phyloP scores from a whole-genome alignment of 2,797 vertebrate species.

The Chiloscyllium punctatum region DNA sequence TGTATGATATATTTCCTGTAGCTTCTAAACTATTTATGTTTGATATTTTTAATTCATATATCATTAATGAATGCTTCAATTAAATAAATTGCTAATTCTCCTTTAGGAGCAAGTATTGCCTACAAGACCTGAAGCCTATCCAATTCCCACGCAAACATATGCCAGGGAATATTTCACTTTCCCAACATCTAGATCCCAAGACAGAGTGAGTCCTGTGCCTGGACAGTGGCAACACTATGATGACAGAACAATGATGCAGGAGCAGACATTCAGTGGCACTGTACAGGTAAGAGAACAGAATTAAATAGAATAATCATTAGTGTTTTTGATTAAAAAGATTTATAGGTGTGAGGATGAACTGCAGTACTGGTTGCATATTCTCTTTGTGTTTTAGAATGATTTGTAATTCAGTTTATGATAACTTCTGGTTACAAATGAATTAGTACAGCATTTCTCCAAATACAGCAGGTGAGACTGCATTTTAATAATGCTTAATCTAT shows the following conservation, averaged over 20 bases:
- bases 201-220: constrained; percentile 60
- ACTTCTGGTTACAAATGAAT: background rate
- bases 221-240: constrained; percentile 79
- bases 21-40: constrained; percentile 18
- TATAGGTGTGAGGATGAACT: background rate
- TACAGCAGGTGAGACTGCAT: background rate
- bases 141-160: constrained; percentile 95
- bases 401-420: too few relatives aligned
- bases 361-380: background rate
- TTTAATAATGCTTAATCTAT: background rate
- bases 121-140: constrained; percentile 83
- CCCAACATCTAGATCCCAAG: constrained; percentile 86
- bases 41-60: constrained; percentile 25
- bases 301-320: background rate
- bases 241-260: constrained; percentile 63
- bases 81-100: constrained; percentile 28
- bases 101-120: constrained; percentile 77
- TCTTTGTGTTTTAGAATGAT: background rate
- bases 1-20: background rate
- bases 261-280: constrained; percentile 61
- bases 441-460: background rate
- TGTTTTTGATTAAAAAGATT: background rate
- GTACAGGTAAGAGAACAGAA: constrained; percentile 66
- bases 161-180: constrained; percentile 95
- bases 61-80: background rate